phyloP scores from a whole-genome alignment of 1,140 invertebrate species.

The Propsilocerus akamusi region DNA sequence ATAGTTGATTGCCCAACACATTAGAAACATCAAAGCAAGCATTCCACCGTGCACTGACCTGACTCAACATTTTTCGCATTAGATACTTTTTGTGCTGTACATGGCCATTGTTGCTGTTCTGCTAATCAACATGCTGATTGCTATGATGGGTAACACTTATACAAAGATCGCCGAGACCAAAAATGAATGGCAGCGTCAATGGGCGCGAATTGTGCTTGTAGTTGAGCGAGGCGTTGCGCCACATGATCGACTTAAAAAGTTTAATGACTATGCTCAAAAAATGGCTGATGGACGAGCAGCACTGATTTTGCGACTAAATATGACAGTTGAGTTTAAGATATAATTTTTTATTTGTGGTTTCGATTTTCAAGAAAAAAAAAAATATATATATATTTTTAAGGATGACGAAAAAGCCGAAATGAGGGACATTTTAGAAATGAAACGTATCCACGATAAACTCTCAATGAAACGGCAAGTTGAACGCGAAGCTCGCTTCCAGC shows the following conservation, averaged over 20 bases:
- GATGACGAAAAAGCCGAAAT: constrained; percentile 84
- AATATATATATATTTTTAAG: constrained; percentile 27
- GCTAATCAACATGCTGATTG: constrained; percentile 95
- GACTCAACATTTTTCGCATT: constrained; percentile 12
- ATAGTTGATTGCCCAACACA: not conserved
- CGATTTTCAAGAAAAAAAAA: not conserved
- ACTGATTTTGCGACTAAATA: constrained; percentile 65
- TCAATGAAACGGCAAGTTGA: constrained; percentile 41
- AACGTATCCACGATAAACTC: constrained; percentile 58
- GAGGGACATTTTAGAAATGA: constrained; percentile 84
- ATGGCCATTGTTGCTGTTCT: constrained; percentile 92
- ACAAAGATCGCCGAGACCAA: constrained; percentile 92
- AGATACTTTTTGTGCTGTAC: constrained; percentile 85
- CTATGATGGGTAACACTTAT: constrained; percentile 99
- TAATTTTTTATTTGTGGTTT: not conserved
- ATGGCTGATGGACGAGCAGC: constrained; percentile 82
- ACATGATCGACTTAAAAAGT: constrained; percentile 60
- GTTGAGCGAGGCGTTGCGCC: constrained; percentile 89
- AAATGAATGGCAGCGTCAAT: constrained; percentile 98
- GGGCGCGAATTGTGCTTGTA: constrained; percentile 92
- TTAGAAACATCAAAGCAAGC: not conserved
- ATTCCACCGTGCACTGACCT: not conserved
- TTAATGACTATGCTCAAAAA: constrained; percentile 84
- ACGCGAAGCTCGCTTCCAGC: constrained; percentile 12
- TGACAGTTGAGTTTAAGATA: constrained; percentile 36